Conservation (phyloP, 2,797 vertebrate species). For the Eleutherodactylus coqui region DNA sequence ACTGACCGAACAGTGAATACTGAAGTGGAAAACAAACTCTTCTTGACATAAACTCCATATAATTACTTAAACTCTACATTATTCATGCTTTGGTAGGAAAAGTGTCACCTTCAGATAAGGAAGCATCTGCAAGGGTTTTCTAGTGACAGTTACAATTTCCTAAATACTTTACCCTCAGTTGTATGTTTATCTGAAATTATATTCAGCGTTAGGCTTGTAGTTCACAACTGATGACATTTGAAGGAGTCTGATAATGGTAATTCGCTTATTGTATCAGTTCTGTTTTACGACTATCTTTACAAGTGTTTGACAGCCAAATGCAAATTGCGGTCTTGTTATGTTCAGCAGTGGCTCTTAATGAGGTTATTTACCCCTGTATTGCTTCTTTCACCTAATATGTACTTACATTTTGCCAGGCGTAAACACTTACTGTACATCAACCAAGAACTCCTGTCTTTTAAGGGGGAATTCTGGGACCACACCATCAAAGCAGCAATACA, state of each 20-base stretch:
- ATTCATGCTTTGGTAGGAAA: neutral
- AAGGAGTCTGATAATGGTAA: slow-evolving; percentile 10
- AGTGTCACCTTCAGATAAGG: neutral
- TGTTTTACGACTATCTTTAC: neutral
- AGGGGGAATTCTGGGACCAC: neutral
- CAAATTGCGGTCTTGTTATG: neutral
- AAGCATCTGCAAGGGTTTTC: neutral
- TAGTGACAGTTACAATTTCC: neutral
- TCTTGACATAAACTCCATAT: neutral
- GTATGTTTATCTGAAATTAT: slow-evolving; percentile 7
- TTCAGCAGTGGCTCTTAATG: neutral
- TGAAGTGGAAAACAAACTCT: neutral
- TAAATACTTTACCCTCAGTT: slow-evolving; percentile 15
- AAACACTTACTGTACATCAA: slow-evolving; percentile 10
- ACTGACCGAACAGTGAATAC: neutral
- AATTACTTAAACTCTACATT: neutral
- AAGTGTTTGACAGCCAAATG: slow-evolving; percentile 3
- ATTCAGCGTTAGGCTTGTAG: neutral
- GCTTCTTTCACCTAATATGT: neutral
- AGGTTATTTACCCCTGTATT: neutral
- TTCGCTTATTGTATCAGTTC: neutral
- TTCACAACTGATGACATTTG: neutral
- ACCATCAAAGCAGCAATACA: too few relatives aligned
- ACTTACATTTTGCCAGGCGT: neutral
- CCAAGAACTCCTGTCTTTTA: neutral